These are phyloP conservation scores for Otolemur crassicaudatus DNA, from an alignment of 2,797 vertebrate species.

Conservation along the genomic window DNA sequence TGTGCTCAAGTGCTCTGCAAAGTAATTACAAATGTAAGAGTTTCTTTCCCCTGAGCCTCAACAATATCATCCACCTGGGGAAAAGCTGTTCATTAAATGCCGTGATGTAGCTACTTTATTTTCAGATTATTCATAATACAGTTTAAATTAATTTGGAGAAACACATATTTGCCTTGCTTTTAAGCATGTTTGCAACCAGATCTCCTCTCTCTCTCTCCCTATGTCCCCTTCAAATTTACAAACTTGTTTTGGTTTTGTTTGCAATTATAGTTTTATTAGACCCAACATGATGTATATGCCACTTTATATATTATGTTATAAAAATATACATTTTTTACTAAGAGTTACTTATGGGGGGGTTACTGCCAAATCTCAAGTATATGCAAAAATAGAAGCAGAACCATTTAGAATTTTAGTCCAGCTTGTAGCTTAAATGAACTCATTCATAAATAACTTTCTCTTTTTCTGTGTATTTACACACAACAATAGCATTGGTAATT, in stretches of 20 bases:
- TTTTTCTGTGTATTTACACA: neutral
- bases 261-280: constrained; percentile 36
- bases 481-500: neutral
- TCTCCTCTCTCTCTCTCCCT: neutral
- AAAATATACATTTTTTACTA: neutral
- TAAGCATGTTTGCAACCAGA: neutral
- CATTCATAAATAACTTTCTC: neutral
- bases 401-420: neutral
- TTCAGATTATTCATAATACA: constrained; percentile 32
- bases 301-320: constrained; percentile 16
- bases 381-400: constrained; percentile 3
- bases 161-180: neutral
- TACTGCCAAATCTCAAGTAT: neutral
- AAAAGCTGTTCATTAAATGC: neutral
- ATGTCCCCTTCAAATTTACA: neutral
- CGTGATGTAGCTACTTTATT: neutral
- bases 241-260: constrained; percentile 37
- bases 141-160: constrained; percentile 24
- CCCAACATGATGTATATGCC: constrained; percentile 28
- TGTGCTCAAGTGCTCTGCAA: neutral
- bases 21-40: neutral
- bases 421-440: neutral
- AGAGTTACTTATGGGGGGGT: neutral
- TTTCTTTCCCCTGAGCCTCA: neutral
- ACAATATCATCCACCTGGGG: neutral